These are phyloP conservation scores for Meloidogyne floridensis DNA, from an alignment of 1,140 invertebrate genomes.

Conservation along the genomic window DNA sequence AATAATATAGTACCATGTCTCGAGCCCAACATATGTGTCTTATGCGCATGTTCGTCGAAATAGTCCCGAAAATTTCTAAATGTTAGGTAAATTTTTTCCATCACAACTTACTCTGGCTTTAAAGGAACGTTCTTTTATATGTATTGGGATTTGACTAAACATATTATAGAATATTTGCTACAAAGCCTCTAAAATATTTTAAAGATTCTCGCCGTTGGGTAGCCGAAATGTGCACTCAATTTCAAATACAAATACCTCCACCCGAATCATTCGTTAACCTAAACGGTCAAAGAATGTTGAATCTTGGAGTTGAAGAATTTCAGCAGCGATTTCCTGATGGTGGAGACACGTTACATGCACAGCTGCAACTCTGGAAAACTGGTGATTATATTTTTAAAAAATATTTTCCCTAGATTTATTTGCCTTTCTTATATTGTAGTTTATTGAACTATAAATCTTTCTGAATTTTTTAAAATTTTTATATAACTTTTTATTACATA, in stretches of 20 bases:
- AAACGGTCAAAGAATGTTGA: slow-evolving; percentile 61
- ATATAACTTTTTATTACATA: background rate
- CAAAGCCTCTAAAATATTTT: background rate
- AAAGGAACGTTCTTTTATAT: too few species aligned
- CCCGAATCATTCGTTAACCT: slow-evolving; percentile 46
- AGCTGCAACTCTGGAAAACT: slow-evolving; percentile 68
- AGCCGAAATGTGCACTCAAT: slow-evolving; percentile 63
- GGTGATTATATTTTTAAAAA: slow-evolving; percentile 54
- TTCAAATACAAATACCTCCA: slow-evolving; percentile 46
- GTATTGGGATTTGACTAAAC: too few species aligned
- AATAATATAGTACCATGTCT: too few species aligned
- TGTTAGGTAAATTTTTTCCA: too few species aligned
- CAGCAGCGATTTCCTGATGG: slow-evolving; percentile 54
- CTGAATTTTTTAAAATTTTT: background rate
- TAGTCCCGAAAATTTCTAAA: too few species aligned
- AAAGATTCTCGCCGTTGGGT: slow-evolving; percentile 66
- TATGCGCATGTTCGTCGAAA: too few species aligned
- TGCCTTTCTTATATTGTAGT: too few species aligned
- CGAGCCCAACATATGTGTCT: too few species aligned
- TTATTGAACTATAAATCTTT: too few species aligned
- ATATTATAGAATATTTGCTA: too few species aligned
- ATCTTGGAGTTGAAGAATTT: slow-evolving; percentile 65
- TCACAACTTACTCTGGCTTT: too few species aligned
- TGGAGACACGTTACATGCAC: slow-evolving; percentile 65
- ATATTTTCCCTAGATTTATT: background rate